Evolutionary conservation across 2,888 invertebrate species (phyloP).

Genomic region (Proisotoma minuta): DNA sequence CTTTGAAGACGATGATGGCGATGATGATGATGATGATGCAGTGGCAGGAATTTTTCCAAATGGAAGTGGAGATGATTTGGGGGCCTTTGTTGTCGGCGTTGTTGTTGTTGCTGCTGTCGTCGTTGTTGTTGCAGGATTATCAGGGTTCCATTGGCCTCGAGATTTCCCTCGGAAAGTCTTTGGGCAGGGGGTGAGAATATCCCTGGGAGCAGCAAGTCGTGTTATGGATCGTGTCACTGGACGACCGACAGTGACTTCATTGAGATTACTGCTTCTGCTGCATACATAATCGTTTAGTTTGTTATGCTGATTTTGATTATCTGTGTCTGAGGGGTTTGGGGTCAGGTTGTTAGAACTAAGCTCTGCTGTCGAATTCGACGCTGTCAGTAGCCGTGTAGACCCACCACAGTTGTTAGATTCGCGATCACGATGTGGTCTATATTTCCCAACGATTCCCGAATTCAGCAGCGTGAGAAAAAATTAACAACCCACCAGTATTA

Average conservation of each 20-base stretch:
- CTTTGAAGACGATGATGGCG: neutral
- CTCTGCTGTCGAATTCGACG: constrained; percentile 46
- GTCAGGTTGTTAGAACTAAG: constrained; percentile 30
- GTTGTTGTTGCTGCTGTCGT: neutral
- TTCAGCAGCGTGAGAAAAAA: constrained; percentile 45
- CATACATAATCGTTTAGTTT: constrained; percentile 43
- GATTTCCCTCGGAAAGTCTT: constrained; percentile 42
- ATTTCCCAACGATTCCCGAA: constrained; percentile 31
- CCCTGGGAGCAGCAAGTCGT: constrained; percentile 44
- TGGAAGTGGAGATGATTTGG: constrained; percentile 7
- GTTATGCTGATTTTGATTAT: constrained; percentile 36
- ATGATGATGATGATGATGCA: neutral
- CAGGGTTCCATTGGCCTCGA: constrained; percentile 35
- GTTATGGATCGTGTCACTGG: constrained; percentile 46
- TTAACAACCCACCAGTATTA: constrained; percentile 26
- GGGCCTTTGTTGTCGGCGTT: constrained; percentile 15
- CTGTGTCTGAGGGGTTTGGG: constrained; percentile 35
- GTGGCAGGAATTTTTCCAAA: constrained; percentile 18
- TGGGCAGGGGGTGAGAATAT: constrained; percentile 39
- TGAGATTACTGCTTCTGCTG: constrained; percentile 42
- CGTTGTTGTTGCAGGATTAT: constrained; percentile 25
- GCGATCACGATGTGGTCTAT: constrained; percentile 46
- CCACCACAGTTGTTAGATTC: constrained; percentile 43
- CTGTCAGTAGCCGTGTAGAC: constrained; percentile 47
- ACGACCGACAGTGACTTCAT: constrained; percentile 34